Evolutionary conservation across 1,140 invertebrate genomes (phyloP).

Genomic region (Scaptomyza hsui): DNA sequence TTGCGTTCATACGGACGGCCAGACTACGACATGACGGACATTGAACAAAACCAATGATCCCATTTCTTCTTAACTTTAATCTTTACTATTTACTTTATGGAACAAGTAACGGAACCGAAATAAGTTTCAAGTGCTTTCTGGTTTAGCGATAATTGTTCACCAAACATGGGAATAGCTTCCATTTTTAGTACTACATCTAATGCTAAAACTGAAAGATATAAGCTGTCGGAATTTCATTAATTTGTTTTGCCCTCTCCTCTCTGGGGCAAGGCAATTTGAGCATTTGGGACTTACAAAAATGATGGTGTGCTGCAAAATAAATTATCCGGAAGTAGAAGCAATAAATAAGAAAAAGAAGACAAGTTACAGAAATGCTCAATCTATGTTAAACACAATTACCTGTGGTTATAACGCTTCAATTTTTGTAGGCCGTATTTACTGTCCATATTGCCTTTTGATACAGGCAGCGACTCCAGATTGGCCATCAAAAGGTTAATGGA

Average conservation of each 20-base stretch:
- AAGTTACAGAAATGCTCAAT: background rate
- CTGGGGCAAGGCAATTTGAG: background rate
- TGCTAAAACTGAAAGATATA: too few species aligned
- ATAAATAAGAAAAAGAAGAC: constrained; percentile 2
- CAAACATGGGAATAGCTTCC: too few species aligned
- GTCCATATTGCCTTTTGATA: constrained; percentile 98
- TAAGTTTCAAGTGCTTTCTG: too few species aligned
- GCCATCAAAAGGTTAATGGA: constrained; percentile 99
- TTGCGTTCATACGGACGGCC: too few species aligned
- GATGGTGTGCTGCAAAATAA: constrained; percentile 72
- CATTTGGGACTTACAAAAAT: constrained; percentile 73
- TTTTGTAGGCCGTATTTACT: constrained; percentile 98
- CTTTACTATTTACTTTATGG: too few species aligned
- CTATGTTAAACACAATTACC: constrained; percentile 85
- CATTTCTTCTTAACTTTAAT: too few species aligned
- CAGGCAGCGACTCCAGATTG: constrained; percentile 99
- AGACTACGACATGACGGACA: too few species aligned
- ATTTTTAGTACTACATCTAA: too few species aligned
- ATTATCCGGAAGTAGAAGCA: background rate
- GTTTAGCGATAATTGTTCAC: too few species aligned
- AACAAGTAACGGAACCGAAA: too few species aligned
- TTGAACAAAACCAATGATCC: too few species aligned
- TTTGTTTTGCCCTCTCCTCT: background rate
- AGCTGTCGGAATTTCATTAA: too few species aligned
- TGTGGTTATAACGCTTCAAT: constrained; percentile 98